Conservation (phyloP, 1,140 invertebrate species). For the Ostrea denselamellosa region DNA sequence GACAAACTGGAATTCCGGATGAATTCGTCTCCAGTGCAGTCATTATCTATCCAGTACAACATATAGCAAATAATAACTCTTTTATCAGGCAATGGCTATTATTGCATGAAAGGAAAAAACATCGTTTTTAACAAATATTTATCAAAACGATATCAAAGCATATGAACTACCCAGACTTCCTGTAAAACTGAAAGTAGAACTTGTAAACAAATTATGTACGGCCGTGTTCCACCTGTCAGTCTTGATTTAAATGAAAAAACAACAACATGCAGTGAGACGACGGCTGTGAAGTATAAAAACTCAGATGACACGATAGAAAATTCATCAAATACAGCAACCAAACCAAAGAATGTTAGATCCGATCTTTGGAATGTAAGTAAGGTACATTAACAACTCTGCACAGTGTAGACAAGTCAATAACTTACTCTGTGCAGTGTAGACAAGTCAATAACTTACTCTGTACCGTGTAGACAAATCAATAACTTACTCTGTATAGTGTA, state of each 20-base stretch:
- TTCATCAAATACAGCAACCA: not conserved
- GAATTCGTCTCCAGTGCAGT: not conserved
- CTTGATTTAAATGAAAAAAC: not conserved
- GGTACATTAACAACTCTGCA: too few species aligned
- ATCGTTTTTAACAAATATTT: not conserved
- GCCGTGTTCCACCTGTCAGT: not conserved
- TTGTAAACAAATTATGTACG: not conserved
- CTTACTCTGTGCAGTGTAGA: too few species aligned
- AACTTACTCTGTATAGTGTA: too few species aligned
- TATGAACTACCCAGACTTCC: not conserved
- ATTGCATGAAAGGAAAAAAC: not conserved
- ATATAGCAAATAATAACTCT: too few species aligned
- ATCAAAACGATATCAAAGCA: not conserved
- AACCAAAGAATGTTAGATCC: not conserved
- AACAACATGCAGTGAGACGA: not conserved
- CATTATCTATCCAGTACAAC: too few species aligned
- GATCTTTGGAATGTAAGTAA: conserved; percentile 7
- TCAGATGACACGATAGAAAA: not conserved
- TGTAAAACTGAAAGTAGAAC: conserved; percentile 33
- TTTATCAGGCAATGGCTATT: too few species aligned
- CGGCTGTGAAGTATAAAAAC: not conserved
- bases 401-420: too few species aligned
- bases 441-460: too few species aligned
- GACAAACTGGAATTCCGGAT: not conserved
- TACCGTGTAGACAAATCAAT: too few species aligned